These are phyloP conservation scores for Aegotheles bennettii DNA, from an alignment of 2,113 vertebrate species.

Conservation along the genomic window DNA sequence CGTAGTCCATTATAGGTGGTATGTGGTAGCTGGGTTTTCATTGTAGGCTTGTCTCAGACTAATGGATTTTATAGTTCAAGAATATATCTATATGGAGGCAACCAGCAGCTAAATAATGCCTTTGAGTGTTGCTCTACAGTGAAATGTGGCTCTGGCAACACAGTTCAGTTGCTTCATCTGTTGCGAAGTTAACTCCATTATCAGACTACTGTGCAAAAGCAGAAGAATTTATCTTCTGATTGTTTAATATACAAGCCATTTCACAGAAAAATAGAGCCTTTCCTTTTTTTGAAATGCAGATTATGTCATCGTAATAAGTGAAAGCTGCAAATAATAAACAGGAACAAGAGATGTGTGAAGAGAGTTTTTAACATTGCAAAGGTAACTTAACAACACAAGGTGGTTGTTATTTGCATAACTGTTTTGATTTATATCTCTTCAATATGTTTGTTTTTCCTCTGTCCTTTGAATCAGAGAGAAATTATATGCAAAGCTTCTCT, in stretches of 20 bases:
- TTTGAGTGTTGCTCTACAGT: constrained; percentile 10
- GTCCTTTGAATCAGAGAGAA: background rate
- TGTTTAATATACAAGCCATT: background rate
- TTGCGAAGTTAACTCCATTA: constrained; percentile 49
- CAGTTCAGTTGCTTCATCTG: constrained; percentile 20
- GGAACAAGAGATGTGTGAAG: background rate
- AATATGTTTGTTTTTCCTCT: background rate
- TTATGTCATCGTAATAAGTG: background rate
- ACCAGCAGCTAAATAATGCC: background rate
- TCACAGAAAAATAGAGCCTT: background rate
- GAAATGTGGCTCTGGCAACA: background rate
- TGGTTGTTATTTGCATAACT: background rate
- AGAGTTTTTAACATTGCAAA: background rate
- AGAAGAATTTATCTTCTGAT: constrained; percentile 8
- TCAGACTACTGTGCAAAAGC: background rate
- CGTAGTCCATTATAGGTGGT: background rate
- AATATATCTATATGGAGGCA: background rate
- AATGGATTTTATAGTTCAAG: constrained; percentile 12
- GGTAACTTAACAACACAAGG: background rate
- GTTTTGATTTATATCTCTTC: background rate
- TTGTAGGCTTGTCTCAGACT: background rate
- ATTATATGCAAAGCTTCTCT: background rate
- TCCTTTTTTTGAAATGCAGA: background rate
- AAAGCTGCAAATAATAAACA: background rate
- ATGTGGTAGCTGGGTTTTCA: background rate